Conservation (phyloP, 2,113 vertebrate genomes). For the Mandrillus leucophaeus region DNA sequence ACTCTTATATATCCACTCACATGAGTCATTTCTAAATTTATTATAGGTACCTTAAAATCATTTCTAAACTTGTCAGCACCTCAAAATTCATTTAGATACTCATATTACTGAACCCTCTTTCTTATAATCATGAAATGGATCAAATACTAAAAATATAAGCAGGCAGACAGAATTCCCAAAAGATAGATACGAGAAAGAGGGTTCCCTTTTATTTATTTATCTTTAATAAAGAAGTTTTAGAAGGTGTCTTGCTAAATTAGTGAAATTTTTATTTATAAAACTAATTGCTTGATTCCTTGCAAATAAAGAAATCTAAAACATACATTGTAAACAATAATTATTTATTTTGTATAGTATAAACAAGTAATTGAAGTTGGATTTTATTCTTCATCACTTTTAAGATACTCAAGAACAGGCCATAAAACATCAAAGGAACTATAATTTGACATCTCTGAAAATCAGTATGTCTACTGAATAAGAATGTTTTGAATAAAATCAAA, state of each 20-base stretch:
- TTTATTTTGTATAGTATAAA: conserved; percentile 2
- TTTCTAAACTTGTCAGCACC: neutral
- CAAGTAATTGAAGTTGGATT: neutral
- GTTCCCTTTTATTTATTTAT: neutral
- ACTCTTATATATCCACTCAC: conserved; percentile 14
- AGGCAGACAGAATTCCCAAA: neutral
- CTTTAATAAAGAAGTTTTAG: neutral
- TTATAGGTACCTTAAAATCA: neutral
- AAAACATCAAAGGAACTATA: neutral
- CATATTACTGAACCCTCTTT: neutral
- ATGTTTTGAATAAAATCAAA: conserved; percentile 41
- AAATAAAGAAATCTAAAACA: neutral
- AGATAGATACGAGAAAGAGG: neutral
- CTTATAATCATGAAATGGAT: conserved; percentile 3
- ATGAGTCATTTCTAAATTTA: conserved; percentile 30
- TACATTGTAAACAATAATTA: neutral
- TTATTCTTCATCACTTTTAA: neutral
- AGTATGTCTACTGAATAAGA: neutral
- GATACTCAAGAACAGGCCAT: neutral
- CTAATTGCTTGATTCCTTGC: neutral
- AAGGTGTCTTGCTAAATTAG: neutral
- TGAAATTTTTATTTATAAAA: neutral
- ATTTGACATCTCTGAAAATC: neutral
- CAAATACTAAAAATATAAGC: neutral
- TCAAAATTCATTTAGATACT: conserved; percentile 13